phyloP scores from a whole-genome alignment of 2,113 vertebrate species.

The Vanacampus margaritifer region DNA sequence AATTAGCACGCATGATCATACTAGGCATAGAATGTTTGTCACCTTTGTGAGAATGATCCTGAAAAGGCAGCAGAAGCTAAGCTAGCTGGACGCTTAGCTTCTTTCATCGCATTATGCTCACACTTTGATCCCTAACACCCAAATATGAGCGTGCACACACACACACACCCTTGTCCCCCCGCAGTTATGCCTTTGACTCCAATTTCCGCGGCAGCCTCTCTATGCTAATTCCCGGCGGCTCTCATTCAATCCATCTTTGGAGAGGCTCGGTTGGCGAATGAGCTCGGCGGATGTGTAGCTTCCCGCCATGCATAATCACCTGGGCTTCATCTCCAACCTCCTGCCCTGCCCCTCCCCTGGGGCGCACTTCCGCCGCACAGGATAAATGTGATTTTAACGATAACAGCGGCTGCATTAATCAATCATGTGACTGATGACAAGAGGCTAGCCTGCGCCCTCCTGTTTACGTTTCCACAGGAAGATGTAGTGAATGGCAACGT shows the following conservation, averaged over 20 bases:
- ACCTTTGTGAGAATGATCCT: background rate
- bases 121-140: background rate
- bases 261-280: constrained; percentile 1
- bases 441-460: background rate
- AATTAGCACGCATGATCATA: background rate
- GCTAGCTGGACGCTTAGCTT: background rate
- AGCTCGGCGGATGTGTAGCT: background rate
- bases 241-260: constrained; percentile 3
- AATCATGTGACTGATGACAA: background rate
- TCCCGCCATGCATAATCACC: background rate
- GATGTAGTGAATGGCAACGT: background rate
- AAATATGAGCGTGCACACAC: background rate
- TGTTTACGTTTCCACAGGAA: background rate
- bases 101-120: background rate
- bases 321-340: background rate
- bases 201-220: constrained; percentile 1
- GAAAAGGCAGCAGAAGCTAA: background rate
- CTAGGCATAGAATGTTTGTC: background rate
- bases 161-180: background rate
- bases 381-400: background rate
- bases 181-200: constrained; percentile 11
- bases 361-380: background rate
- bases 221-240: constrained; percentile 1
- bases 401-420: background rate
- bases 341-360: no score